Conservation (phyloP, 1,140 invertebrate genomes). For the Panagrolaimus sp. region DNA sequence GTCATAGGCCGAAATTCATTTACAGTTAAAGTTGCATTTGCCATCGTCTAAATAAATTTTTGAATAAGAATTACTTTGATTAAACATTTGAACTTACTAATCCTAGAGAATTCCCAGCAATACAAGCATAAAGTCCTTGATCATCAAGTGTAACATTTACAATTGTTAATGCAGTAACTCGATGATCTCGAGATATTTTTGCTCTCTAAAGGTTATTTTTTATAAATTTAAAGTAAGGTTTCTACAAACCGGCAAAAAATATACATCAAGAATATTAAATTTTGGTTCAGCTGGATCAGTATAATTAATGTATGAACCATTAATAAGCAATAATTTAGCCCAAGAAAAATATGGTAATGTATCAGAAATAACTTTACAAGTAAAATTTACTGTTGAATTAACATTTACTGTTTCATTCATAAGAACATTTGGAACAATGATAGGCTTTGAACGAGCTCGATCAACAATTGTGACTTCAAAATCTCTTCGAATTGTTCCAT, state of each 20-base stretch:
- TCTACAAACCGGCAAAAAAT: conserved; percentile 34
- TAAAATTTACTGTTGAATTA: conserved; percentile 52
- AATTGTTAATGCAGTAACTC: conserved; percentile 39
- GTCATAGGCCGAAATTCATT: conserved; percentile 55
- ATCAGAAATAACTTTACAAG: conserved; percentile 55
- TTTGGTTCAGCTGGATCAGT: conserved; percentile 30
- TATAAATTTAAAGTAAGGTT: background rate
- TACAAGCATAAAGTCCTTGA: conserved; percentile 55
- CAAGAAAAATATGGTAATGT: conserved; percentile 54
- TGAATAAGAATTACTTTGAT: background rate
- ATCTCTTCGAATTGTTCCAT: conserved; percentile 37
- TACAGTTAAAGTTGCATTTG: conserved; percentile 55
- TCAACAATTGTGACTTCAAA: conserved; percentile 49
- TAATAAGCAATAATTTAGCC: conserved; percentile 40
- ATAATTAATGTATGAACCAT: conserved; percentile 42
- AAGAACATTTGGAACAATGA: conserved; percentile 51
- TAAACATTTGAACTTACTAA: conserved; percentile 30
- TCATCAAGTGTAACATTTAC: conserved; percentile 46
- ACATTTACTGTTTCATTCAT: conserved; percentile 52
- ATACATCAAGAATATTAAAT: conserved; percentile 27
- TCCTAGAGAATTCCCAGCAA: conserved; percentile 54
- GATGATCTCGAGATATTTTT: conserved; percentile 1
- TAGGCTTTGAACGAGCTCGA: conserved; percentile 46
- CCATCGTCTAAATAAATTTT: conserved; percentile 48
- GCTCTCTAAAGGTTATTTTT: conserved; percentile 1